Evolutionary conservation across 2,888 invertebrate genomes (phyloP).

Genomic region (Drosophila mercatorum): DNA sequence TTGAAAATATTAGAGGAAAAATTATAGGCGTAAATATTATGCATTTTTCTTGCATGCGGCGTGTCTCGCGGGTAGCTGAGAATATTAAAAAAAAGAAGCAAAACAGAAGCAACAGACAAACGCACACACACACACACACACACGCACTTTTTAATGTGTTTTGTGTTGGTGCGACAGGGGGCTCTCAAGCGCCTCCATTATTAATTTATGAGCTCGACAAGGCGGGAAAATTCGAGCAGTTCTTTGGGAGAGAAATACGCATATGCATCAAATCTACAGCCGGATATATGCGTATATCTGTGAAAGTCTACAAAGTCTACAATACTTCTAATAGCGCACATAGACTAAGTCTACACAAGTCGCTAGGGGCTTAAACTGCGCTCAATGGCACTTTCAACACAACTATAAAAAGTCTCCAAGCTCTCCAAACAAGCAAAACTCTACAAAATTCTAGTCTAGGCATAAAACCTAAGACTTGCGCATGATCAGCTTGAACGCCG

Average conservation of each 20-base stretch:
- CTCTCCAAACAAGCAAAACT: background rate
- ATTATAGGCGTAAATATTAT: conserved; percentile 78
- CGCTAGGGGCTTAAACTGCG: background rate
- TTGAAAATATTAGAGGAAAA: conserved; percentile 74
- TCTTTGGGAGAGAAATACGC: conserved; percentile 21
- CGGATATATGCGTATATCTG: conserved; percentile 1
- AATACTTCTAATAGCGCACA: too few species aligned
- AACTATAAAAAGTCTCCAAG: background rate
- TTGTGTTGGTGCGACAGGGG: conserved; percentile 38
- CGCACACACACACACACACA: conserved; percentile 31
- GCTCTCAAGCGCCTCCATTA: conserved; percentile 63
- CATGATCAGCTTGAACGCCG: background rate
- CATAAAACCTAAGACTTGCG: background rate
- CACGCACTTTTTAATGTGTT: conserved; percentile 50
- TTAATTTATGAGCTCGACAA: conserved; percentile 67
- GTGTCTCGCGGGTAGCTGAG: conserved; percentile 13
- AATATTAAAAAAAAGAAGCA: background rate
- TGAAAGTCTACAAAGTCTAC: conserved; percentile 5
- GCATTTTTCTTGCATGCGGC: conserved; percentile 58
- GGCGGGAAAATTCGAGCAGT: conserved; percentile 37
- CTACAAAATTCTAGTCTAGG: background rate
- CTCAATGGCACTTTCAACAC: background rate
- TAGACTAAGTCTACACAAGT: background rate
- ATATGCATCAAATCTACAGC: conserved; percentile 15
- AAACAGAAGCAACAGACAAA: conserved; percentile 22